Percentiles rank a stretch among this genome's conserved stretches.
These are phyloP conservation scores for Lophura nycthemera DNA, from an alignment of 2,113 vertebrate genomes.

Conservation along the genomic window DNA sequence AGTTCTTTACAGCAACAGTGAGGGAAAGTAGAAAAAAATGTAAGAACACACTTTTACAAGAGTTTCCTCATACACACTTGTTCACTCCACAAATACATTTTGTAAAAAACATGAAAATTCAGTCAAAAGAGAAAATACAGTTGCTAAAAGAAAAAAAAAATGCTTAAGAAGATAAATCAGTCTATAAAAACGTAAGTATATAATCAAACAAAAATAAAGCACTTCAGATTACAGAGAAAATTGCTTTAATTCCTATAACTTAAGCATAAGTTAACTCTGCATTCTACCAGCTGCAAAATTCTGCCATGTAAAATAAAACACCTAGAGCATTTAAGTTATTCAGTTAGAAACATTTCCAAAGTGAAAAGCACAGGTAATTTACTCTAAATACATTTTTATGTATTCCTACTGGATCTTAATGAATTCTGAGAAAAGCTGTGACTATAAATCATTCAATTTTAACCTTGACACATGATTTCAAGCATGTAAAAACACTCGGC, in stretches of 20 bases:
- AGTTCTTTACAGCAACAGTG: background rate
- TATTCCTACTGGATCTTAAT: background rate
- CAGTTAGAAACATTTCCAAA: background rate
- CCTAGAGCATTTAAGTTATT: background rate
- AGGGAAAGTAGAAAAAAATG: background rate
- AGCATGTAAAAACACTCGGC: background rate
- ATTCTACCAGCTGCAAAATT: background rate
- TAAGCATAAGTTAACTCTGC: background rate
- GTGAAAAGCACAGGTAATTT: background rate
- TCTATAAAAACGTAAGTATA: background rate
- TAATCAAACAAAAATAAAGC: background rate
- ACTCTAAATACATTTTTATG: background rate
- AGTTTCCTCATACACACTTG: background rate
- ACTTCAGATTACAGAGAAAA: background rate
- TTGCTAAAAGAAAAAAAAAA: background rate
- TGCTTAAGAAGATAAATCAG: no score
- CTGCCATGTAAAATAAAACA: background rate
- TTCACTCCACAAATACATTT: background rate
- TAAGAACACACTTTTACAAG: background rate
- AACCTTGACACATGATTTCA: background rate
- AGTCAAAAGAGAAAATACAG: background rate
- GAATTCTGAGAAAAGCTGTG: background rate
- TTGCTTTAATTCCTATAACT: background rate
- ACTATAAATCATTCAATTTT: background rate
- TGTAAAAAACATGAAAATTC: background rate